A percentile compares a stretch with the other conserved stretches of the same genome.
Evolutionary conservation across 2,797 vertebrate genomes (phyloP).

Genomic region (Melanogrammus aeglefinus): DNA sequence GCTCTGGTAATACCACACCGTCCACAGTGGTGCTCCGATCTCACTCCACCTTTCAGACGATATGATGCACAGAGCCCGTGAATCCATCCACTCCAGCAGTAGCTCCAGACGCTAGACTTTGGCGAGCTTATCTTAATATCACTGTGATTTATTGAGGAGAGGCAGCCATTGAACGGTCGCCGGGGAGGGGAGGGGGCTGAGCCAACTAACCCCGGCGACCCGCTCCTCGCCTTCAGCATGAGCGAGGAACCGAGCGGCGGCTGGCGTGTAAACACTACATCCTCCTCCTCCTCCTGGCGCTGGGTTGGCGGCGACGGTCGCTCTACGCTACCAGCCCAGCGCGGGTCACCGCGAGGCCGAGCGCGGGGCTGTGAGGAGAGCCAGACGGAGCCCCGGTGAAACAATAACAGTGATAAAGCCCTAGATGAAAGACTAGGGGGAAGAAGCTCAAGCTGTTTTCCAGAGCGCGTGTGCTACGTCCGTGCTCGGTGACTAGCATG

Average conservation of each 20-base stretch:
- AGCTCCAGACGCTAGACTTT: conserved; percentile 22
- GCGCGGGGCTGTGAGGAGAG: conserved; percentile 25
- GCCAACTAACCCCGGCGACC: conserved; percentile 35
- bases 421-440: conserved; percentile 13
- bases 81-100: conserved; percentile 17
- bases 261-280: conserved; percentile 18
- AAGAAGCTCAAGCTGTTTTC: conserved; percentile 2
- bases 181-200: conserved; percentile 25
- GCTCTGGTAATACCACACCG: no score
- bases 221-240: conserved; percentile 17
- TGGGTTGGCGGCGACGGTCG: background rate
- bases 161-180: conserved; percentile 27
- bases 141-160: conserved; percentile 41
- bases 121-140: conserved; percentile 38
- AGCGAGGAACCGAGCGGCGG: conserved; percentile 4
- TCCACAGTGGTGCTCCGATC: no score
- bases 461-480: background rate
- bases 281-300: conserved; percentile 15
- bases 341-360: conserved; percentile 26
- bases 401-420: conserved; percentile 27
- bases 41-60: background rate
- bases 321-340: conserved; percentile 1
- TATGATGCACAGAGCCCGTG: background rate
- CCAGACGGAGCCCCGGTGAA: conserved; percentile 25
- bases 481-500: background rate